Evolutionary conservation across 2,113 vertebrate species (phyloP).

Genomic region (Pardalotus punctatus): DNA sequence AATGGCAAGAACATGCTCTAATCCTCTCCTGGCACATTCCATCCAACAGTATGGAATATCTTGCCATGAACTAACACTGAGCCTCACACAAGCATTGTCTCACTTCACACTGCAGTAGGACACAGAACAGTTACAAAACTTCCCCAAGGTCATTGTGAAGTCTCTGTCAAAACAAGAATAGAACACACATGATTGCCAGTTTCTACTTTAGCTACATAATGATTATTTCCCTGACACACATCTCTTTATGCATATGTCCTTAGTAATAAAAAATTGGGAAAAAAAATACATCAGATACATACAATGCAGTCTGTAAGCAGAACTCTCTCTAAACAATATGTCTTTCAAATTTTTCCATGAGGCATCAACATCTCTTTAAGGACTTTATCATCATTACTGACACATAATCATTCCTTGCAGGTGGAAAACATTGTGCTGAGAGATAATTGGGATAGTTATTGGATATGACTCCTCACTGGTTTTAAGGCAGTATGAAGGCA

Average conservation of each 20-base stretch:
- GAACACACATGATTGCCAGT: neutral
- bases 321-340: slow-evolving; percentile 40
- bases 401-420: slow-evolving; percentile 67
- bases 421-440: slow-evolving; percentile 67
- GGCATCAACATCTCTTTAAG: slow-evolving; percentile 64
- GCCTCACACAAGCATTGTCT: neutral
- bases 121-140: neutral
- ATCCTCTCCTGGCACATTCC: neutral
- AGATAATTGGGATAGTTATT: slow-evolving; percentile 73
- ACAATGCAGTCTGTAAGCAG: slow-evolving; percentile 27
- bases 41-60: neutral
- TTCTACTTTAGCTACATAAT: slow-evolving; percentile 30
- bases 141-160: slow-evolving; percentile 32
- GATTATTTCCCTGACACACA: slow-evolving; percentile 23
- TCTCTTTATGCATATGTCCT: slow-evolving; percentile 49
- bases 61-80: neutral
- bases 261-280: slow-evolving; percentile 56
- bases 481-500: slow-evolving; percentile 66
- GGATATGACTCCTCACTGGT: slow-evolving; percentile 65
- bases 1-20: neutral
- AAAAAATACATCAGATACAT: slow-evolving; percentile 39
- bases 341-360: slow-evolving; percentile 45
- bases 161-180: slow-evolving; percentile 7
- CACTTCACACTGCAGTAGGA: neutral
- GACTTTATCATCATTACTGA: slow-evolving; percentile 65